These are phyloP conservation scores for Streptopelia turtur DNA, from an alignment of 2,797 vertebrate genomes.

Conservation along the genomic window DNA sequence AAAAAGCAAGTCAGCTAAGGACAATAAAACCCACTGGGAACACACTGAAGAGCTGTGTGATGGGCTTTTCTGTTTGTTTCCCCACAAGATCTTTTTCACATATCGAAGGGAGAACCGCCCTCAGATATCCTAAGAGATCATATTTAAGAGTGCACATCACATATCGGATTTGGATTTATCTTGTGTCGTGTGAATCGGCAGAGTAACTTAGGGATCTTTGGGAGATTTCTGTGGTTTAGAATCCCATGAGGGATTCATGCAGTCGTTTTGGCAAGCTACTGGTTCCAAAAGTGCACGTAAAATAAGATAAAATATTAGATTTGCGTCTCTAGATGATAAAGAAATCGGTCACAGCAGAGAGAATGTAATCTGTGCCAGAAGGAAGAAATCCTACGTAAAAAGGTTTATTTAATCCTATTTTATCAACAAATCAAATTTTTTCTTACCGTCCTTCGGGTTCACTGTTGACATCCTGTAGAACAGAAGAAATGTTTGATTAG, in stretches of 20 bases:
- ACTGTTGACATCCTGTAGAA: slow-evolving; percentile 44
- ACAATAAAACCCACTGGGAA: background rate
- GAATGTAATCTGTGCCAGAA: background rate
- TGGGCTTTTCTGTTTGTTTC: background rate
- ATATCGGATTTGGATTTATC: background rate
- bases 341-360: background rate
- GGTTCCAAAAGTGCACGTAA: background rate
- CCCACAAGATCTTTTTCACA: background rate
- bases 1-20: background rate
- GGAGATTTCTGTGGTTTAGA: background rate
- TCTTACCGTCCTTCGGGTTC: slow-evolving; percentile 69
- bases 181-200: background rate
- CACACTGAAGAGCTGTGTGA: background rate
- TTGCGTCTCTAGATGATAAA: background rate
- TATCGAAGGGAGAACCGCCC: background rate
- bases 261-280: background rate
- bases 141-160: background rate
- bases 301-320: background rate
- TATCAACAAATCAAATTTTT: background rate
- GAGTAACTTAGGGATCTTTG: background rate
- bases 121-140: background rate
- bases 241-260: background rate
- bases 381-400: background rate
- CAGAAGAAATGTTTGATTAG: background rate
- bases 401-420: background rate